Conservation (phyloP, 2,888 invertebrate species). For the Polia nebulosa region DNA sequence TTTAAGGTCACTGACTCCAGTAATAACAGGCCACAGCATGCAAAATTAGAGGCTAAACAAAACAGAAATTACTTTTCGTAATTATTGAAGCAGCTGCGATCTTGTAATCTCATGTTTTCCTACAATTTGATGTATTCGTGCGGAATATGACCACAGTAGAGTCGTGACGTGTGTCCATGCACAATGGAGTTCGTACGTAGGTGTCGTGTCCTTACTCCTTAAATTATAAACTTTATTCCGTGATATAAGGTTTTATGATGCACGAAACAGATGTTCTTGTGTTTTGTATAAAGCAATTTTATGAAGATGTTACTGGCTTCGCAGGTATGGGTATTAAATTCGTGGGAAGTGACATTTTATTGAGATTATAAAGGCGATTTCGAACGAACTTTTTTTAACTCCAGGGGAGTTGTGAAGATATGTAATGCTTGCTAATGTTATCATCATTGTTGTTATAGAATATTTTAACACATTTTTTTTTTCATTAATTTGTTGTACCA, state of each 20-base stretch:
- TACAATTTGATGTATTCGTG: constrained; percentile 54
- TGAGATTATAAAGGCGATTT: constrained; percentile 3
- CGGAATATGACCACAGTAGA: constrained; percentile 38
- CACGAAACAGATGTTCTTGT: constrained; percentile 36
- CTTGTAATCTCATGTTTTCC: constrained; percentile 35
- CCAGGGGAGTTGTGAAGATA: too few relatives aligned
- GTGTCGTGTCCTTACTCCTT: constrained; percentile 55
- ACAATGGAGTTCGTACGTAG: constrained; percentile 43
- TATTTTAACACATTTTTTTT: too few relatives aligned
- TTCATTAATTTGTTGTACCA: too few relatives aligned
- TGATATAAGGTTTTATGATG: constrained; percentile 44
- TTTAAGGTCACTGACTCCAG: constrained; percentile 48
- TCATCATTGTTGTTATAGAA: too few relatives aligned
- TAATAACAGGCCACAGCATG: constrained; percentile 43
- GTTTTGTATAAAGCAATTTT: constrained; percentile 8
- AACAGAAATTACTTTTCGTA: constrained; percentile 49
- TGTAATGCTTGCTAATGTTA: too few relatives aligned
- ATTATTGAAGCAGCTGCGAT: constrained; percentile 38
- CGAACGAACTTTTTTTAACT: neutral
- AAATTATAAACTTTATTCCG: constrained; percentile 47
- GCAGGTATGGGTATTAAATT: neutral
- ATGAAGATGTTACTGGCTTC: constrained; percentile 9
- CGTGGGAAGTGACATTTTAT: constrained; percentile 1
- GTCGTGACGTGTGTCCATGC: constrained; percentile 55
- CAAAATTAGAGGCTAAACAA: constrained; percentile 47